phyloP scores from a whole-genome alignment of 2,113 vertebrate species.

The Peromyscus californicus region DNA sequence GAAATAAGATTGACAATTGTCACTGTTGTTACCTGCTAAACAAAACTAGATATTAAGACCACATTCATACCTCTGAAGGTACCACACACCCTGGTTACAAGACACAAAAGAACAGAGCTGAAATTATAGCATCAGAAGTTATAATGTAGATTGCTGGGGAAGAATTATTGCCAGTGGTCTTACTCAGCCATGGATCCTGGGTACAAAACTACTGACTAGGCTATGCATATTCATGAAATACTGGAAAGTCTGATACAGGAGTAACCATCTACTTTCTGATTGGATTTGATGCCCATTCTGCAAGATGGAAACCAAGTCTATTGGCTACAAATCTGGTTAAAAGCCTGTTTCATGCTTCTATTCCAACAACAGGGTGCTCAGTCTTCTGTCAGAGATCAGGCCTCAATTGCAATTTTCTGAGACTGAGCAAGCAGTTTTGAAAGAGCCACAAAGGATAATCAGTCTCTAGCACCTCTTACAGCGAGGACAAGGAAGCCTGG shows the following conservation, averaged over 20 bases:
- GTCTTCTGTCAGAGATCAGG: too few species aligned
- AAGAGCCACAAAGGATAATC: too few species aligned
- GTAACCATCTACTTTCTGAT: background rate
- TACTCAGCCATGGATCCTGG: background rate
- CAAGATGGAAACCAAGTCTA: background rate
- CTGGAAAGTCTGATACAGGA: background rate
- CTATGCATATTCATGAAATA: background rate
- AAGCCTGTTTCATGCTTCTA: background rate
- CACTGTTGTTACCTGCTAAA: background rate
- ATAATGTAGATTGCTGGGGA: fast-evolving
- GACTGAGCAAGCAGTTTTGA: too few species aligned
- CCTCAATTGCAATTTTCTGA: too few species aligned
- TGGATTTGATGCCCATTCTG: background rate
- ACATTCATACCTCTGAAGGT: too few species aligned
- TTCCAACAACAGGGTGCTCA: too few species aligned
- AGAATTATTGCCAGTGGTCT: background rate
- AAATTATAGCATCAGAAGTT: background rate
- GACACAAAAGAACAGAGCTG: background rate
- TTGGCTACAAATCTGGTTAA: background rate
- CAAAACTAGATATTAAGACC: background rate
- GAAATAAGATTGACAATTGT: background rate
- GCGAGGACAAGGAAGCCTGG: too few species aligned
- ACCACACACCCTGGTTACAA: background rate
- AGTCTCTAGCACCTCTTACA: too few species aligned
- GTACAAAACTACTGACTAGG: background rate